Percentiles rank a stretch among this genome's conserved stretches.
Conservation (phyloP, 2,113 vertebrate genomes). For the Columba livia region DNA sequence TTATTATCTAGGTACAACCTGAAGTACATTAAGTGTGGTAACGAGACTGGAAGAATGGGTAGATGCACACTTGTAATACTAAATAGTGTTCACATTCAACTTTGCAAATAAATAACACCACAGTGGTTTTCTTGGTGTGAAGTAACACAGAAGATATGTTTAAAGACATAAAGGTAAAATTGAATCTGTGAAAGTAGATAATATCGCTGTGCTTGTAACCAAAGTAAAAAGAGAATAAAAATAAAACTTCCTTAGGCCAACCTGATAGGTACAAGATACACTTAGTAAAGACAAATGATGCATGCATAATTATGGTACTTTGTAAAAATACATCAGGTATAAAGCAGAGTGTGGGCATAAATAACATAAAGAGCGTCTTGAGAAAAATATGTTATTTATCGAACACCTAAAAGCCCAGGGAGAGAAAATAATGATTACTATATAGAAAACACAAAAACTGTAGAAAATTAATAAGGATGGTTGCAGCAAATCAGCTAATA, state of each 20-base stretch:
- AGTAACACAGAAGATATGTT: background rate
- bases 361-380: background rate
- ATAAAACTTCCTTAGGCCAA: background rate
- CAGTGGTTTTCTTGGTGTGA: background rate
- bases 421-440: background rate
- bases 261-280: background rate
- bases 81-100: background rate
- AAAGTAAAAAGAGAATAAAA: background rate
- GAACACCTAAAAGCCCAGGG: background rate
- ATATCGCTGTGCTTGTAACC: background rate
- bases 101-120: background rate
- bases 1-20: conserved; percentile 27
- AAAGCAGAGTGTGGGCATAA: background rate
- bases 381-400: background rate
- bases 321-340: background rate
- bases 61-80: background rate
- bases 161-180: background rate
- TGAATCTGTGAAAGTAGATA: background rate
- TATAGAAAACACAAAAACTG: background rate
- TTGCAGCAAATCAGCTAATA: background rate
- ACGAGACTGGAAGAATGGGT: background rate
- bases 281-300: background rate
- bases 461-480: background rate
- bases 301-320: background rate
- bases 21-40: conserved; percentile 32